These are phyloP conservation scores for Dolichomitus sp. DNA, from an alignment of 2,888 invertebrate genomes.

Conservation along the genomic window DNA sequence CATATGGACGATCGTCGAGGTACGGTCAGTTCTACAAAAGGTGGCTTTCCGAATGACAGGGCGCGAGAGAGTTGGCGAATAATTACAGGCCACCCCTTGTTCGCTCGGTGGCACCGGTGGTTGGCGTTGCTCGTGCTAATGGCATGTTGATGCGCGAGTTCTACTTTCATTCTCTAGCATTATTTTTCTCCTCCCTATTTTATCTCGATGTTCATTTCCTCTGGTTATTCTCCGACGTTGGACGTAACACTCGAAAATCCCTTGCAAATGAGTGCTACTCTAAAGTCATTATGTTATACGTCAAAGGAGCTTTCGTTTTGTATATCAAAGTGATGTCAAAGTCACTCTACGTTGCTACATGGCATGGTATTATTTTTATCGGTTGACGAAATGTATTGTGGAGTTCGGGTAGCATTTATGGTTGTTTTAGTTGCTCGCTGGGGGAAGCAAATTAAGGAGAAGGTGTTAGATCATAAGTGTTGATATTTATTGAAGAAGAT, in stretches of 20 bases:
- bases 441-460: neutral
- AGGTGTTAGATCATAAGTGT: no score
- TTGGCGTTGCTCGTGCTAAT: conserved; percentile 13
- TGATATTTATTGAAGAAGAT: no score
- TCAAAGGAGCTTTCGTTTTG: conserved; percentile 1
- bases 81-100: conserved; percentile 73
- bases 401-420: neutral
- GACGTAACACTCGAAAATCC: conserved; percentile 12
- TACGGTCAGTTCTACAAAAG: conserved; percentile 67
- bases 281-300: neutral
- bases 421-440: neutral
- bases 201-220: conserved; percentile 65
- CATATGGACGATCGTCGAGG: conserved; percentile 36
- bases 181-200: conserved; percentile 6
- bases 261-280: conserved; percentile 1
- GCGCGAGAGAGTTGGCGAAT: conserved; percentile 70
- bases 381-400: neutral
- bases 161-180: conserved; percentile 15
- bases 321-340: neutral
- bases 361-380: neutral
- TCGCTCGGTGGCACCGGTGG: conserved; percentile 8
- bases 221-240: neutral
- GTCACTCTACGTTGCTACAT: neutral
- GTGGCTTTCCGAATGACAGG: conserved; percentile 74
- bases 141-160: conserved; percentile 24